Percentiles rank a stretch among this genome's conserved stretches.
These are phyloP conservation scores for Scaptodrosophila lebanonensis DNA, from an alignment of 1,140 invertebrate genomes.

Conservation along the genomic window DNA sequence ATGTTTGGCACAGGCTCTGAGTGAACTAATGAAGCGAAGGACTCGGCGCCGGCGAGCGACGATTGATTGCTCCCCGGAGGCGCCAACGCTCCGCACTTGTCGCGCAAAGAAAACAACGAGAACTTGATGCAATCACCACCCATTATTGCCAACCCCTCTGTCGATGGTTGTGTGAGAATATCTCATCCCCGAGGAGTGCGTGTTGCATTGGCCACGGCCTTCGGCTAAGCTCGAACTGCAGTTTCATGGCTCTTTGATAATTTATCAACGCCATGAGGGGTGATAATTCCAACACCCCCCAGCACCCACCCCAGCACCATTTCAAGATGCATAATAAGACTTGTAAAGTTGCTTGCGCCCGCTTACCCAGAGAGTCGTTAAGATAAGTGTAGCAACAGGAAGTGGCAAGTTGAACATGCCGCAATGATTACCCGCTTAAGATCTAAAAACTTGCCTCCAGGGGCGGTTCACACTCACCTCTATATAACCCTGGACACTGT, in stretches of 20 bases:
- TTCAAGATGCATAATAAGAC: conserved; percentile 67
- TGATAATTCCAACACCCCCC: conserved; percentile 19
- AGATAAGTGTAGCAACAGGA: conserved; percentile 73
- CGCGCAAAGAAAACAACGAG: conserved; percentile 44
- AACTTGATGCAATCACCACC: conserved; percentile 45
- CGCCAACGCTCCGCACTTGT: conserved; percentile 34
- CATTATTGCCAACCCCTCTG: conserved; percentile 9
- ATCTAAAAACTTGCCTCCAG: conserved; percentile 30
- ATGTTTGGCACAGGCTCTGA: conserved; percentile 47
- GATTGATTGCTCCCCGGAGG: conserved; percentile 74
- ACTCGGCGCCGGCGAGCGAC: conserved; percentile 46
- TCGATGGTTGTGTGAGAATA: no score
- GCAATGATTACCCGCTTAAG: conserved; percentile 64
- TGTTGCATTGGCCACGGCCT: conserved; percentile 24
- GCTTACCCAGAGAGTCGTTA: conserved; percentile 45
- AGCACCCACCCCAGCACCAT: conserved; percentile 50
- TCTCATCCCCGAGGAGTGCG: neutral
- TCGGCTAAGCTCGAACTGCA: conserved; percentile 34
- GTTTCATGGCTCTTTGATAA: conserved; percentile 56
- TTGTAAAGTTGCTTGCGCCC: conserved; percentile 66
- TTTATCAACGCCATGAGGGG: conserved; percentile 33
- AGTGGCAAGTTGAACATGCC: conserved; percentile 68
- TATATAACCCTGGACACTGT: conserved; percentile 75
- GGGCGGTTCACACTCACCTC: conserved; percentile 60
- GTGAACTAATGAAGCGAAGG: conserved; percentile 65